Conservation (phyloP, 2,888 invertebrate species). For the Nomada ruficornis region DNA sequence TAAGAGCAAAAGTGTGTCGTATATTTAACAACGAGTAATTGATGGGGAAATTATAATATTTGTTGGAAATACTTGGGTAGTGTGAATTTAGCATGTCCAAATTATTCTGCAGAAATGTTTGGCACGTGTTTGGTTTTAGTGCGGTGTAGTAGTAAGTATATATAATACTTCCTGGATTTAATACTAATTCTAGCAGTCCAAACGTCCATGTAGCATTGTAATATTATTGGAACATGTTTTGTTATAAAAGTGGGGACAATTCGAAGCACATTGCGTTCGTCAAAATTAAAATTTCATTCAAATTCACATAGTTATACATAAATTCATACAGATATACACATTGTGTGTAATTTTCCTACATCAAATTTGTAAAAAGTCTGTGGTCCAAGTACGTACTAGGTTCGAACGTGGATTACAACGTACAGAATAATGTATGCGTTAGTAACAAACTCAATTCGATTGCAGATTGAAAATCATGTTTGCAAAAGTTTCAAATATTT, state of each 20-base stretch:
- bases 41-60: neutral
- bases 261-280: neutral
- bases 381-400: no score
- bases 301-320: no score
- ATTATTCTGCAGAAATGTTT: no score
- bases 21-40: neutral
- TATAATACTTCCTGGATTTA: neutral
- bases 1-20: neutral
- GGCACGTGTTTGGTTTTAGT: no score
- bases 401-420: neutral
- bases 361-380: no score
- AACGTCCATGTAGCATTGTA: neutral
- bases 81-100: no score
- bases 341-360: no score
- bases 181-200: neutral
- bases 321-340: no score
- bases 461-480: neutral
- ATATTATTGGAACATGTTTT: neutral
- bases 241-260: neutral
- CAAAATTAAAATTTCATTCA: no score
- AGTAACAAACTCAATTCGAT: constrained; percentile 3
- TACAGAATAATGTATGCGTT: neutral
- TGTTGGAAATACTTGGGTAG: neutral
- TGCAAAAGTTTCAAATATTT: neutral
- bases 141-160: neutral